Conservation (phyloP, 2,113 vertebrate species). For the Corynorhinus townsendii region DNA sequence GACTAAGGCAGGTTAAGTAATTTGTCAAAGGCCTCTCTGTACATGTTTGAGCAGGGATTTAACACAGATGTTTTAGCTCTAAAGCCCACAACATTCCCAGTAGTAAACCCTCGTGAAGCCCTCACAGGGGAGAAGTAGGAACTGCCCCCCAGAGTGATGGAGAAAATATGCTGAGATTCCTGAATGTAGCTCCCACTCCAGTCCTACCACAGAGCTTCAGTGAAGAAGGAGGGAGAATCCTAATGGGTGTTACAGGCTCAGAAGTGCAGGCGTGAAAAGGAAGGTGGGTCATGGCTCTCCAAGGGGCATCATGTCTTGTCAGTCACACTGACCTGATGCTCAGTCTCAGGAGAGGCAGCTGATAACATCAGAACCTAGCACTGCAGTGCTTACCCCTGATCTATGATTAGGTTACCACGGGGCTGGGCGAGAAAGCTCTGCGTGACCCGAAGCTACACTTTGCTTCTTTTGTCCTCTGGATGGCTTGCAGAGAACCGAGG, state of each 20-base stretch:
- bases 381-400: accelerated
- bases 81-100: neutral
- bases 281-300: neutral
- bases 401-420: neutral
- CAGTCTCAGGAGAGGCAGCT: neutral
- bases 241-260: neutral
- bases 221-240: neutral
- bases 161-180: neutral
- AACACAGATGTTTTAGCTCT: neutral
- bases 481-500: neutral
- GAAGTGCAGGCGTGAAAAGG: neutral
- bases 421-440: neutral
- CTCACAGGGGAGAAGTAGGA: neutral
- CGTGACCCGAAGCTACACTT: neutral
- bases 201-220: neutral
- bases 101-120: neutral
- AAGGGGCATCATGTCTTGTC: too few relatives aligned
- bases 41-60: neutral
- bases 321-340: neutral
- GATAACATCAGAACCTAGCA: neutral
- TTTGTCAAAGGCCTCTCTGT: neutral
- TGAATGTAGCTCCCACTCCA: neutral
- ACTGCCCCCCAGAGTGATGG: neutral
- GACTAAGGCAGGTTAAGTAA: neutral
- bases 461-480: neutral